Base-by-base conservation (phyloP, 2,888 invertebrate genomes). In the Mylabris sibirica region DNA sequence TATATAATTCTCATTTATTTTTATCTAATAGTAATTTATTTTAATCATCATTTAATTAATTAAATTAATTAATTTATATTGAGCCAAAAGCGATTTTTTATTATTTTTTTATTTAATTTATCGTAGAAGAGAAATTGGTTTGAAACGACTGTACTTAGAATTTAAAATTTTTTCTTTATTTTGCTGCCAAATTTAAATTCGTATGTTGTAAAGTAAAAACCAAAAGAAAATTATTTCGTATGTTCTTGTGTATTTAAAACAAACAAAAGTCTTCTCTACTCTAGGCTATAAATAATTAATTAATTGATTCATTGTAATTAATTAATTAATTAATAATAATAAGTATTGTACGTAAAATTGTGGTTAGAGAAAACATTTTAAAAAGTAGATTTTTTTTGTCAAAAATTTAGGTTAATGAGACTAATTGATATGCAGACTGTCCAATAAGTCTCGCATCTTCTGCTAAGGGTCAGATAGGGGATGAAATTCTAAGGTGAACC, bases 151-250 rank as follows among this genome's bases (percentile, higher is more conserved):
- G 69, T 71, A 72, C 71, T 68, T 72, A 76, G 70, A 66, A 57
- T 53, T 66, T 73, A 69, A 65, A 65, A 68, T 61, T 71, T 71
- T 69, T 68, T 67, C 30, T 30, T 30, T 30, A 30, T 4, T 76
- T 71, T 69, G 75, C 75, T 75, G 76, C 75, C 75, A 76, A 76
- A 75, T n/a, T n/a, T 74, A 76, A 76, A 74, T 69, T 38, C 38
- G 38, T 38, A 3, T 14, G 38, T 38, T 38, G n/a, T 38, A 38
- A 6, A n/a, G n/a, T 3, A n/a, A 44, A n/a, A 44, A 44, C 14
- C 14, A 44, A n/a, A 30, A 30, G 4, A 6, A 6, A 30, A 30
- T 30, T 30, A 8, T 41, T 41, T 41, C n/a, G 12, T 41, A 12
- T 14, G 41, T n/a, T 4, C 35, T 4, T 41, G 14, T 41, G n/a